Conservation (phyloP, 2,113 vertebrate genomes). For the Acrocephalus arundinaceus region DNA sequence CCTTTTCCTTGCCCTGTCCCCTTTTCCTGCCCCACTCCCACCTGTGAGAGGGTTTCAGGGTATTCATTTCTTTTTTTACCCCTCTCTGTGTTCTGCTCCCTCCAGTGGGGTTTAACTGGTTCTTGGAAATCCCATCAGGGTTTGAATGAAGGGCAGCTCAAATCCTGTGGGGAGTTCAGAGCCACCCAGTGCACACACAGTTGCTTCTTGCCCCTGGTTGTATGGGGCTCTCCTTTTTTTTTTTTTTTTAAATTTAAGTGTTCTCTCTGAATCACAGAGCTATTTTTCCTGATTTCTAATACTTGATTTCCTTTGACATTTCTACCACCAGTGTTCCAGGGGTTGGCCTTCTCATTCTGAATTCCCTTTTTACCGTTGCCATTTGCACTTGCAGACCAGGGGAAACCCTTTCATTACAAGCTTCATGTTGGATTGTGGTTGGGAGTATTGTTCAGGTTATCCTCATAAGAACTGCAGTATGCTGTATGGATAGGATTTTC, state of each 20-base stretch:
- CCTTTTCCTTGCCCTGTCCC: neutral
- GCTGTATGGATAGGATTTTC: neutral
- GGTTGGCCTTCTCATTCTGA: neutral
- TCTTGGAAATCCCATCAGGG: neutral
- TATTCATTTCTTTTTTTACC: neutral
- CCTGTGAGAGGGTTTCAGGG: neutral
- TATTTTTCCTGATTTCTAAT: neutral
- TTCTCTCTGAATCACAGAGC: neutral
- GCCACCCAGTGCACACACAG: neutral
- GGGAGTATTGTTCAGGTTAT: neutral
- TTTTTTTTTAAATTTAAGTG: neutral
- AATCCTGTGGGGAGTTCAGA: neutral
- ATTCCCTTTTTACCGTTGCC: neutral
- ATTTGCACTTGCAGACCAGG: neutral
- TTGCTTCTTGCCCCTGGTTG: neutral
- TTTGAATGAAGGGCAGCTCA: neutral
- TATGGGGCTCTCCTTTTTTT: neutral
- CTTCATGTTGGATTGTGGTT: neutral
- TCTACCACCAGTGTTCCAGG: neutral
- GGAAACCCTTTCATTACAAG: neutral
- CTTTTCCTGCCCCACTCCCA: neutral
- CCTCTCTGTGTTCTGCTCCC: neutral
- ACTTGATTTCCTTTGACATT: neutral
- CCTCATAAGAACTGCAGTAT: neutral
- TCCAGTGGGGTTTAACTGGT: neutral